Evolutionary conservation across 2,113 vertebrate species (phyloP).

Genomic region (Empidonax traillii): DNA sequence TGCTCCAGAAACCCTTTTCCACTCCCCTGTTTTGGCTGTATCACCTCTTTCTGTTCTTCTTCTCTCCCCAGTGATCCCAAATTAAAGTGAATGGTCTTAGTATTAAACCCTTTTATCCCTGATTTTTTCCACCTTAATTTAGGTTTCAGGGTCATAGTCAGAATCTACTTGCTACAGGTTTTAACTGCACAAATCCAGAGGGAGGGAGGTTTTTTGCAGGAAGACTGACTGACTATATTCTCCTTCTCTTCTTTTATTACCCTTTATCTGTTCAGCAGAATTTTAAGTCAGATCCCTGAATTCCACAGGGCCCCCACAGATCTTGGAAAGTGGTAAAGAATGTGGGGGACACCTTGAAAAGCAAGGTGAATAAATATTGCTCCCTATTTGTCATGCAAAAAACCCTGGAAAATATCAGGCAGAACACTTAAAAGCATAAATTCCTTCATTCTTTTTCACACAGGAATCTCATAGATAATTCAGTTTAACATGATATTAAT

Average conservation of each 20-base stretch:
- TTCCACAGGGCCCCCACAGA: neutral
- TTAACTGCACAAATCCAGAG: neutral
- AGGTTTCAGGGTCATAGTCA: neutral
- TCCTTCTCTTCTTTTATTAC: neutral
- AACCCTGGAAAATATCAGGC: neutral
- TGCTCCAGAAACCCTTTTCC: neutral
- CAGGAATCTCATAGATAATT: neutral
- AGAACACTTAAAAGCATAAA: neutral
- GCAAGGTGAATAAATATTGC: neutral
- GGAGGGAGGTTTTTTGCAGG: neutral
- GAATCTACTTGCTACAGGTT: fast-evolving
- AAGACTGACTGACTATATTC: neutral
- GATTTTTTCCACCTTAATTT: neutral
- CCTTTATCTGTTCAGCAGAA: neutral
- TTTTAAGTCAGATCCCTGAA: neutral
- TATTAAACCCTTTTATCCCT: neutral
- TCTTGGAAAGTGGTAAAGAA: neutral
- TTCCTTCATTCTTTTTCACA: no score
- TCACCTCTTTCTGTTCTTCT: neutral
- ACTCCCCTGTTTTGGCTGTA: fast-evolving
- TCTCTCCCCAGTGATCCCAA: neutral
- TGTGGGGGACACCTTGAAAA: neutral
- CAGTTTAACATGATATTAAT: neutral
- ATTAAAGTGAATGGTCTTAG: fast-evolving
- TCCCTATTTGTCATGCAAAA: neutral